Evolutionary conservation across 2,113 vertebrate species (phyloP), one percentile per base, ranked within the genome.

Genomic region (Gulo gulo): DNA sequence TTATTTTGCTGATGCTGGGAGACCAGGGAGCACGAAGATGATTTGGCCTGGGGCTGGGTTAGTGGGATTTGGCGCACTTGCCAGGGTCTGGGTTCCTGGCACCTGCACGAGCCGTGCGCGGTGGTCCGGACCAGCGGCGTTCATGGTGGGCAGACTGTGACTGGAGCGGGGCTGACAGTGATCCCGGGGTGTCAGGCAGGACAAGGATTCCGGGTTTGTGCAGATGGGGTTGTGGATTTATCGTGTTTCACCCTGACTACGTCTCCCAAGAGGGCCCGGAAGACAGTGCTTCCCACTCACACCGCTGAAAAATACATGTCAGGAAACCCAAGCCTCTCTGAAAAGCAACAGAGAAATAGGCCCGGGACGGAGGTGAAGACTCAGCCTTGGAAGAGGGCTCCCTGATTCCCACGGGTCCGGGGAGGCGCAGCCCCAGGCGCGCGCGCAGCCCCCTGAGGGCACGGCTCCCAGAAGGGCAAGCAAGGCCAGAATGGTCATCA

Each of bases 71-170:
- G 45, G 11, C 15, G 15, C n/a, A 57, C 7, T 36, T 36, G 31
- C 47, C n/a, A 47, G 31, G 84, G 80, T 29, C n/a, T 67, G n/a
- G 7, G 76, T 36, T 65, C 47, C 57, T 16, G 1, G 5, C 42
- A 15, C 11, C 6, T 2, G 76, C 13, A 61, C n/a, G n/a, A 12
- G 39, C 7, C 36, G 8, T 6, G 34, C 21, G 10, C 3, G 2
- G 55, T 26, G 26, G 45, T 36, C 15, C 15, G 29, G 23, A 31
- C 31, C 4, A 23, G 23, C 31, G 29, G 6, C 36, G 24, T 8
- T 79, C 12, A 9, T n/a, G 12, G 15, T 31, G 4, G 18, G 59
- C 16, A 20, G 76, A 78, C 24, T 24, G 67, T 4, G 34, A 78
- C 36, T 9, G 34, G 36, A 39, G 8, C 3, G 39, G 7, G 45